phyloP scores from a whole-genome alignment of 1,140 invertebrate species.

The Hyles vespertilio region DNA sequence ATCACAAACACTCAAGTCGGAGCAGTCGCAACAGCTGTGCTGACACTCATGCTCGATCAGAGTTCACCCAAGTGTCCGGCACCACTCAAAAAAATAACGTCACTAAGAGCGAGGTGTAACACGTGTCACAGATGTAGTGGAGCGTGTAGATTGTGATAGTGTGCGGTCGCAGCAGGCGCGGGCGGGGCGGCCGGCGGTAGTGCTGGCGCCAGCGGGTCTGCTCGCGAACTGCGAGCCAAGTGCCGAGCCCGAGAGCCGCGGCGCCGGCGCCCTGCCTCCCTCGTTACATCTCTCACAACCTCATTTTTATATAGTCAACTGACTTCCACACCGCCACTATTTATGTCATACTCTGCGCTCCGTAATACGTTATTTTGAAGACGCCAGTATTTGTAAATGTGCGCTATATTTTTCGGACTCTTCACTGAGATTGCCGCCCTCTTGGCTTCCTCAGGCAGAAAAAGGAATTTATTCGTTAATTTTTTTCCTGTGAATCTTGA shows the following conservation, averaged over 20 bases:
- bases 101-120: neutral
- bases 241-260: conserved; percentile 39
- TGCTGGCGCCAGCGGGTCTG: conserved; percentile 67
- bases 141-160: conserved; percentile 1
- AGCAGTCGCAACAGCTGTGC: conserved; percentile 21
- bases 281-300: conserved; percentile 52
- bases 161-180: conserved; percentile 15
- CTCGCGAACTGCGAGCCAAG: conserved; percentile 44
- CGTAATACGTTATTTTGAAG: conserved; percentile 66
- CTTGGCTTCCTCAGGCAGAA: conserved; percentile 24
- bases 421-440: conserved; percentile 22
- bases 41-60: conserved; percentile 41
- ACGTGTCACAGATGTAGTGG: conserved; percentile 3
- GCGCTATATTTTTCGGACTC: conserved; percentile 47
- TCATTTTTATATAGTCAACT: conserved; percentile 74
- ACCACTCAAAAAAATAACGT: conserved; percentile 2
- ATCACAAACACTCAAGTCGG: conserved; percentile 46
- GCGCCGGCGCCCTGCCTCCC: conserved; percentile 63
- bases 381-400: conserved; percentile 57
- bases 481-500: conserved; percentile 22
- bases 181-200: conserved; percentile 34
- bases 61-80: conserved; percentile 12
- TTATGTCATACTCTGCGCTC: conserved; percentile 67
- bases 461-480: conserved; percentile 34
- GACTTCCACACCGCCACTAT: conserved; percentile 69